Evolutionary conservation across 1,140 invertebrate species (phyloP).

Genomic region (Drosophila pseudoobscura): DNA sequence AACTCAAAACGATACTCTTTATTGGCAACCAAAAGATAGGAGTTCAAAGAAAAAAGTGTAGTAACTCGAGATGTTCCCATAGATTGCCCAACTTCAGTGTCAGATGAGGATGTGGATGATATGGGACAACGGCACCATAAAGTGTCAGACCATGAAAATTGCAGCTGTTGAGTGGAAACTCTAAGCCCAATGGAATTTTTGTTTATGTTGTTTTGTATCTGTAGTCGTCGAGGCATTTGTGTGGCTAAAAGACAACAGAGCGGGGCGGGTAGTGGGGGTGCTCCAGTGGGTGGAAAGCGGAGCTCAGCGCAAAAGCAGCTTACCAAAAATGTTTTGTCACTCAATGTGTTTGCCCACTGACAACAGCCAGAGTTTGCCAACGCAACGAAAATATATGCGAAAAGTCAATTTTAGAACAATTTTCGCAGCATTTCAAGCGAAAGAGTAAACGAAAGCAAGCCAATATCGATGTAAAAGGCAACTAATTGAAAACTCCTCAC

Average conservation of each 20-base stretch:
- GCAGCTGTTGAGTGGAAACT: slow-evolving; percentile 34
- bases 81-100: too few species aligned
- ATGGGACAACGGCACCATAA: slow-evolving; percentile 8
- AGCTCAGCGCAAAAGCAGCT: slow-evolving; percentile 47
- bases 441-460: not conserved
- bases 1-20: too few species aligned
- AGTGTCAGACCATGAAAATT: slow-evolving; percentile 49
- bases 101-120: too few species aligned
- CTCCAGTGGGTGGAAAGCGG: slow-evolving; percentile 6
- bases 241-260: slow-evolving; percentile 13
- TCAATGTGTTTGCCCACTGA: slow-evolving; percentile 49
- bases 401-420: slow-evolving; percentile 46
- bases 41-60: too few species aligned
- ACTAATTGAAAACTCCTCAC: too few species aligned
- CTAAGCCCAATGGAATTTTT: slow-evolving; percentile 50
- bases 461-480: too few species aligned
- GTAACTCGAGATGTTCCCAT: too few species aligned
- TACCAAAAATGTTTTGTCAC: slow-evolving; percentile 42
- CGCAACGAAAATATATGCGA: slow-evolving; percentile 8
- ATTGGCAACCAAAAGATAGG: too few species aligned
- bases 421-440: slow-evolving; percentile 4
- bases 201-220: slow-evolving; percentile 1
- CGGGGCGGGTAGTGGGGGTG: not conserved
- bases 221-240: not conserved
- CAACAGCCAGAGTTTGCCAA: slow-evolving; percentile 30